Percentiles rank a stretch among this genome's conserved stretches.
These are phyloP conservation scores for Buteo buteo DNA, from an alignment of 2,113 vertebrate genomes.

Conservation along the genomic window DNA sequence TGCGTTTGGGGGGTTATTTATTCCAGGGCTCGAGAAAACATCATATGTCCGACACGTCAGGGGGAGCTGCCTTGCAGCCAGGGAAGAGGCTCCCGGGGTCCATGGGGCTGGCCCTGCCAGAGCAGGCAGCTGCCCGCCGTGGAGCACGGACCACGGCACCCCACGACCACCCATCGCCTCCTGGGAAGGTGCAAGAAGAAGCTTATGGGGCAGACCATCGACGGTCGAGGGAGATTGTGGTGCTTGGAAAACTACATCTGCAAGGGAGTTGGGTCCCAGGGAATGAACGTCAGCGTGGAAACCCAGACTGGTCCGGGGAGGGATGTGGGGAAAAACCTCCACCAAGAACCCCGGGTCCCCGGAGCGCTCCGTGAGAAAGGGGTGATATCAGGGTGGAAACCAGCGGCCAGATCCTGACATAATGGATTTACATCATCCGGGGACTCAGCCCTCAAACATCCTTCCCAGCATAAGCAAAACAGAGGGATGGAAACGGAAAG, in stretches of 20 bases:
- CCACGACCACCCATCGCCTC: accelerated
- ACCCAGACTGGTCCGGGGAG: neutral
- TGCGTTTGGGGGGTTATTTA: neutral
- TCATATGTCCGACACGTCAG: neutral
- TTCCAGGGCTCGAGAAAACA: neutral
- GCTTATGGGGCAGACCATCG: neutral
- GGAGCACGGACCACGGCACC: neutral
- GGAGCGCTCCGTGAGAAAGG: neutral
- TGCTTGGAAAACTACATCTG: neutral
- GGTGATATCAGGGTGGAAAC: neutral
- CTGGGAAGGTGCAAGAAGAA: neutral
- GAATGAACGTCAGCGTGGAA: neutral
- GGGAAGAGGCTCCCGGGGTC: neutral
- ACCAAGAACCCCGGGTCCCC: accelerated
- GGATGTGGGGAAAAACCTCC: neutral
- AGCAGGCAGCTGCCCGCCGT: neutral
- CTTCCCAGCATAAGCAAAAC: neutral
- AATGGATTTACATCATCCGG: neutral
- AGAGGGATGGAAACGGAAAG: neutral
- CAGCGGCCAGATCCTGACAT: neutral
- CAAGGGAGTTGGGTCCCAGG: neutral
- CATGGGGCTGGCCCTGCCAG: neutral
- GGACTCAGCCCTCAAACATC: neutral
- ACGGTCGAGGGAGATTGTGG: accelerated
- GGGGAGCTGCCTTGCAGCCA: neutral